Conservation (phyloP, 2,797 vertebrate genomes). For the Distichodus sexfasciatus region DNA sequence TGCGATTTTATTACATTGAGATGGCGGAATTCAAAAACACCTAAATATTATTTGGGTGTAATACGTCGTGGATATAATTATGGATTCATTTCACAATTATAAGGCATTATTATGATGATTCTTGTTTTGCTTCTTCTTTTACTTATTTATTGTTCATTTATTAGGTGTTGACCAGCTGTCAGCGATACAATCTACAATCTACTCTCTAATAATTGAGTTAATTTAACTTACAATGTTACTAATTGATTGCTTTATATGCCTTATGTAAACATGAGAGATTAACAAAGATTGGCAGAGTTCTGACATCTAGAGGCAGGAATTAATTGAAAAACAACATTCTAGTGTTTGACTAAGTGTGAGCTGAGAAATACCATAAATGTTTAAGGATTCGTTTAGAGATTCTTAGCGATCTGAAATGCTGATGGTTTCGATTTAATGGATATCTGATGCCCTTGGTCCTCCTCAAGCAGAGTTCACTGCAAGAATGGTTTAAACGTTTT, state of each 20-base stretch:
- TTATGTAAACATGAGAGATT: background rate
- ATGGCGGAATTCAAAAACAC: too few species aligned
- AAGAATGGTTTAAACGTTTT: conserved; percentile 40
- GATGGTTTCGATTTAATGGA: conserved; percentile 60
- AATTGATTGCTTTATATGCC: too few species aligned
- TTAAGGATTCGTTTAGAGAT: conserved; percentile 54
- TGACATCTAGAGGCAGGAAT: conserved; percentile 16
- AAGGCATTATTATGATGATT: too few species aligned
- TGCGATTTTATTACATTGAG: conserved; percentile 7
- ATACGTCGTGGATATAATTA: too few species aligned
- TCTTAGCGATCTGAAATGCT: conserved; percentile 68
- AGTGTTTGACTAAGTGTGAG: conserved; percentile 32
- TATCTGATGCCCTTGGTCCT: conserved; percentile 50
- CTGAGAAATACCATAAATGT: conserved; percentile 44
- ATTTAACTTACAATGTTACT: too few species aligned
- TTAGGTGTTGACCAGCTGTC: too few species aligned
- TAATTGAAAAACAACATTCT: conserved; percentile 34
- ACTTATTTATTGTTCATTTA: too few species aligned
- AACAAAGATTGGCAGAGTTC: conserved; percentile 1
- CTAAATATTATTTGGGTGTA: too few species aligned
- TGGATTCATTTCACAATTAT: too few species aligned
- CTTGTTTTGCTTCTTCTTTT: too few species aligned
- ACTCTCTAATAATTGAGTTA: too few species aligned
- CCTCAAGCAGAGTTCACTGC: conserved; percentile 53
- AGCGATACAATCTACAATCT: too few species aligned